Base-by-base conservation (phyloP, 2,113 vertebrate species). In the Todiramphus chloris region DNA sequence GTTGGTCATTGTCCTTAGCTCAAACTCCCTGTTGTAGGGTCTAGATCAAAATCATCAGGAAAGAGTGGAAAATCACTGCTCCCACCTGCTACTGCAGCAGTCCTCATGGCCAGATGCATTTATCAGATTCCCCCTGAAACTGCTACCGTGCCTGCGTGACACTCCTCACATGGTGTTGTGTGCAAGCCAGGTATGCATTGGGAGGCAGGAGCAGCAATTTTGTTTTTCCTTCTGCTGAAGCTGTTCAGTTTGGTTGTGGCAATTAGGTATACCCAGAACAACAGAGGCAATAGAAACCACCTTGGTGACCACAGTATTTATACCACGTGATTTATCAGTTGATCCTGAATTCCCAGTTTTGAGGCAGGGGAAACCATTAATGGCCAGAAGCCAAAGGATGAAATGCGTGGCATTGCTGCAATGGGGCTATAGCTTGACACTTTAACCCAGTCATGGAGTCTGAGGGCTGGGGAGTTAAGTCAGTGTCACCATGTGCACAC, bases 311-410 rank as follows among this genome's bases (percentile, higher is more conserved):
- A 69, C 44, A 44, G 19, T n/a, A 20, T 30, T 89, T 59, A 16
- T 50, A 62, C 37, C 17, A 30, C 8, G 16, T 66, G 50, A 55
- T 60, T 60, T 87, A 46, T 41, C 31, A 59, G 23, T 12, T 51
- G 50, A 63, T 46, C 46, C 51, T 74, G 41, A 70, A 41, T 74
- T 21, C 17, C 9, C 17, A 11, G 7, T 41, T 81, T 67, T 55
- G 0, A 4, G 25, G 4, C 5, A 4, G 5, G 25, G 4, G 5
- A 4, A 13, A 10, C 2, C 7, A n/a, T 46, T 59, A 46, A 46
- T 24, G 9, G 31, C 37, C 51, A 10, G 0, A 0, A 82, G 25
- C 13, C 0, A 3, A 16, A 30, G 13, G 44, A 59, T n/a, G 33
- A 58, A 20, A 14, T 16, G 15, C 6, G 7, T 46, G 66, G 37